phyloP scores from a whole-genome alignment of 2,888 invertebrate species.

The Sinodicranocentrus sp. region DNA sequence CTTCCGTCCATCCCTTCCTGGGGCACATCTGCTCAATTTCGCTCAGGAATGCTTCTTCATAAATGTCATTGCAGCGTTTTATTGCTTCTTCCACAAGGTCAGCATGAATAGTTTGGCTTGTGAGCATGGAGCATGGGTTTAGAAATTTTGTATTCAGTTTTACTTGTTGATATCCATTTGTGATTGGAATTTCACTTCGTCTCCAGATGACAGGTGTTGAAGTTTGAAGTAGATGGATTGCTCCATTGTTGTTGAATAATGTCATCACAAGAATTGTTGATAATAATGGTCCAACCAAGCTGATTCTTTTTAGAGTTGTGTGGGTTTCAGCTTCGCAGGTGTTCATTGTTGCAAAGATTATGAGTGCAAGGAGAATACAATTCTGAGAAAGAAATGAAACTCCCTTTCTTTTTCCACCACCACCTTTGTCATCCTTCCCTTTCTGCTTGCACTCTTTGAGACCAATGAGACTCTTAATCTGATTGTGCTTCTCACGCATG shows the following conservation, averaged over 20 bases:
- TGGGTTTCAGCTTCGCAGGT: too few species aligned
- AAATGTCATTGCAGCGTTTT: neutral
- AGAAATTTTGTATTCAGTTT: neutral
- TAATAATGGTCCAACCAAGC: too few species aligned
- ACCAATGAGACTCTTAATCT: neutral
- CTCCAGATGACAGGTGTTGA: neutral
- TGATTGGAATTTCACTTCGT: neutral
- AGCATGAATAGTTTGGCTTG: neutral
- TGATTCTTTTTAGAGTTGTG: too few species aligned
- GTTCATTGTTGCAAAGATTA: too few species aligned
- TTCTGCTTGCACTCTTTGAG: neutral
- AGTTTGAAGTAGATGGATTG: too few species aligned
- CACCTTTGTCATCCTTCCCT: neutral
- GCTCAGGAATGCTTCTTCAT: neutral
- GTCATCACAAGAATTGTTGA: too few species aligned
- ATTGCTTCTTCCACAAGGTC: neutral
- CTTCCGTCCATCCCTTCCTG: neutral
- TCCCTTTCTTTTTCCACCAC: neutral
- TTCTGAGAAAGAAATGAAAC: neutral
- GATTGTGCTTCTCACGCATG: neutral
- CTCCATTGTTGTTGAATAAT: too few species aligned
- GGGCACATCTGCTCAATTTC: slow-evolving; percentile 2
- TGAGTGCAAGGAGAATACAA: neutral
- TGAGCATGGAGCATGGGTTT: neutral
- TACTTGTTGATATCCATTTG: neutral